A percentile compares a stretch with the other conserved stretches of the same genome.
These are phyloP conservation scores for Charaxes varanes DNA, from an alignment of 1,140 invertebrate species.

Conservation along the genomic window DNA sequence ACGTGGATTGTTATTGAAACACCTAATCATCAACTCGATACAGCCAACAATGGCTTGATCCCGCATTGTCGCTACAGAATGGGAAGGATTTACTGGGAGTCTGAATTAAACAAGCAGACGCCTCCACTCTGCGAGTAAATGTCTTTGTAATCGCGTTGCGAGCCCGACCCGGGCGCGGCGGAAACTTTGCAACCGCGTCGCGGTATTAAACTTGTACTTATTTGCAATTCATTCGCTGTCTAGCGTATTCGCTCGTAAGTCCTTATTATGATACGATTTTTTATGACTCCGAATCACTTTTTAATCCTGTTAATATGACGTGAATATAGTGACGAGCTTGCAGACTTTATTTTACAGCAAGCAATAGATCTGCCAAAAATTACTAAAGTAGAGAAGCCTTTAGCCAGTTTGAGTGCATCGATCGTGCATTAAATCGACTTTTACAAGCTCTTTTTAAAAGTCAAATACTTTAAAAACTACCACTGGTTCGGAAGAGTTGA, in stretches of 20 bases:
- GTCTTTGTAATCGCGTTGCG: conserved; percentile 42
- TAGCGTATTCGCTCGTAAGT: conserved; percentile 1
- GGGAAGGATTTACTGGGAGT: conserved; percentile 52
- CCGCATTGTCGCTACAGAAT: conserved; percentile 58
- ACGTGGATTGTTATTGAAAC: conserved; percentile 33
- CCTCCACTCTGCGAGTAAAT: conserved; percentile 43
- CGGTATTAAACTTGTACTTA: conserved; percentile 19
- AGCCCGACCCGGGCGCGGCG: conserved; percentile 9
- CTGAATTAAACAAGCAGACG: conserved; percentile 52
- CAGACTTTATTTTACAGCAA: no score
- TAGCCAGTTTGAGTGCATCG: not conserved
- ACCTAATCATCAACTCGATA: conserved; percentile 62
- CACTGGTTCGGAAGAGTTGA: no score
- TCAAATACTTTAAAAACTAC: no score
- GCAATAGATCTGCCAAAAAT: no score
- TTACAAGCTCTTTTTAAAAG: no score
- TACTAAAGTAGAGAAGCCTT: not conserved
- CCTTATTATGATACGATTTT: conserved; percentile 5
- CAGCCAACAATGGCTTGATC: conserved; percentile 55
- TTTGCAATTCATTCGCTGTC: conserved; percentile 25
- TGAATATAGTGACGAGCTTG: no score
- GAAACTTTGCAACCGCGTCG: conserved; percentile 14
- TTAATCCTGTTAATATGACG: not conserved
- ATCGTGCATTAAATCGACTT: no score
- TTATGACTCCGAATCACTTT: not conserved